A percentile compares a stretch with the other conserved stretches of the same genome.
Conservation (phyloP, 2,888 invertebrate species). For the Caenorhabditis sp. region DNA sequence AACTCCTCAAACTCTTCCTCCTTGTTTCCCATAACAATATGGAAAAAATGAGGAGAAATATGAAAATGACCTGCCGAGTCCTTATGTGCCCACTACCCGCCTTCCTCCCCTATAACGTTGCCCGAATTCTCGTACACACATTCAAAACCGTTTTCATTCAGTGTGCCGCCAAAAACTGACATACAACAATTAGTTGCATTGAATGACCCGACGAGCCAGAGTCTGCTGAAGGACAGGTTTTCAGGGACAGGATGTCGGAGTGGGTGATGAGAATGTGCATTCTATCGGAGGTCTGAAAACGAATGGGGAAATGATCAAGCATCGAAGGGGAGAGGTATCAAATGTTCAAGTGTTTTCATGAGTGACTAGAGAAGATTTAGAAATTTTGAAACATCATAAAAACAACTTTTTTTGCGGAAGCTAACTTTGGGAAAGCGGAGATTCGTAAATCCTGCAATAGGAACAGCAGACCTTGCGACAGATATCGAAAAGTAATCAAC, state of each 20-base stretch:
- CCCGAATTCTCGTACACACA: conserved; percentile 1
- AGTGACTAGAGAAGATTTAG: neutral
- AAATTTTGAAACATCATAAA: neutral
- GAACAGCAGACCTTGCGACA: too few relatives aligned
- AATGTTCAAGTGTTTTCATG: conserved; percentile 36
- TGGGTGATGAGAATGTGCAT: neutral
- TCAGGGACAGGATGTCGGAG: conserved; percentile 16
- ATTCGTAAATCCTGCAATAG: too few relatives aligned
- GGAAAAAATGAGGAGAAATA: neutral
- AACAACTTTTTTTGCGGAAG: neutral
- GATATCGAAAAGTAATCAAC: too few relatives aligned
- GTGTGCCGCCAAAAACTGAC: conserved; percentile 22
- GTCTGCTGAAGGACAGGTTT: conserved; percentile 19
- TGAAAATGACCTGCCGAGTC: conserved; percentile 6
- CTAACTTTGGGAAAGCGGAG: too few relatives aligned
- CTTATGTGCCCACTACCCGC: conserved; percentile 4
- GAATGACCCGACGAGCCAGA: conserved; percentile 34
- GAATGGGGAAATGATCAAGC: conserved; percentile 4
- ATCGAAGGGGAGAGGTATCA: conserved; percentile 14
- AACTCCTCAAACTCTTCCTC: conserved; percentile 46
- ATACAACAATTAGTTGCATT: conserved; percentile 47
- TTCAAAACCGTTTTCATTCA: conserved; percentile 42
- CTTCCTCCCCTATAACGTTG: neutral
- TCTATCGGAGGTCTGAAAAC: conserved; percentile 1
- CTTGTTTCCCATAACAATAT: conserved; percentile 30